Conservation (phyloP, 2,797 vertebrate species). For the Paramormyrops hopkinsi region DNA sequence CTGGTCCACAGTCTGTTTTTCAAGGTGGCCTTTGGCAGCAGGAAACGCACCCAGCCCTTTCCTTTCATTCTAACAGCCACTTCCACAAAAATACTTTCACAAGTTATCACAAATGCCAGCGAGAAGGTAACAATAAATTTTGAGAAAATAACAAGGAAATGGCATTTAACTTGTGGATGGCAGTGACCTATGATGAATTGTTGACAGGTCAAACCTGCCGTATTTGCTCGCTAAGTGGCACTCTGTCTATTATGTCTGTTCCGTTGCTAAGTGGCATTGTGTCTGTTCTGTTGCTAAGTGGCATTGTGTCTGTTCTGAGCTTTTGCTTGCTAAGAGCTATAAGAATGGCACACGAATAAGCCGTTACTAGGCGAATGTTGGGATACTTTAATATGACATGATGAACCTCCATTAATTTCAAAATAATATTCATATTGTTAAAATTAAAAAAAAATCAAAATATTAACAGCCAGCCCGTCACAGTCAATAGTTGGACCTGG, state of each 20-base stretch:
- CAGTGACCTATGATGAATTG: background rate
- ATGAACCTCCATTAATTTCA: background rate
- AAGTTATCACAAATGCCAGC: constrained; percentile 8
- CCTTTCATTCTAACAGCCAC: constrained; percentile 51
- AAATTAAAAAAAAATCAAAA: background rate
- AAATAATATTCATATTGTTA: background rate
- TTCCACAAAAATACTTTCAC: background rate
- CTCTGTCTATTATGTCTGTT: background rate
- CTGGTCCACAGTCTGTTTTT: background rate
- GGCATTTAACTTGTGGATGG: background rate
- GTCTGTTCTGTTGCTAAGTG: background rate
- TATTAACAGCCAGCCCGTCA: background rate
- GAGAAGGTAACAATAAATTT: background rate
- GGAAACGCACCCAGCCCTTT: constrained; percentile 53
- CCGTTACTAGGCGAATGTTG: background rate
- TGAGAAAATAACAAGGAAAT: background rate
- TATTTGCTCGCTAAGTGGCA: background rate
- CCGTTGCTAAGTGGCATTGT: background rate
- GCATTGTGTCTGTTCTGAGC: background rate
- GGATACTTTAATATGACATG: background rate
- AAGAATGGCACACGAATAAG: background rate
- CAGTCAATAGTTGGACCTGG: background rate
- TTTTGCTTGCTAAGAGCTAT: background rate
- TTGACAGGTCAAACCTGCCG: background rate
- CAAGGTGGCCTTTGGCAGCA: constrained; percentile 19